These are phyloP conservation scores for Meandrina meandrites DNA, from an alignment of 92 coral and sea anemone genomes.

Conservation along the genomic window DNA sequence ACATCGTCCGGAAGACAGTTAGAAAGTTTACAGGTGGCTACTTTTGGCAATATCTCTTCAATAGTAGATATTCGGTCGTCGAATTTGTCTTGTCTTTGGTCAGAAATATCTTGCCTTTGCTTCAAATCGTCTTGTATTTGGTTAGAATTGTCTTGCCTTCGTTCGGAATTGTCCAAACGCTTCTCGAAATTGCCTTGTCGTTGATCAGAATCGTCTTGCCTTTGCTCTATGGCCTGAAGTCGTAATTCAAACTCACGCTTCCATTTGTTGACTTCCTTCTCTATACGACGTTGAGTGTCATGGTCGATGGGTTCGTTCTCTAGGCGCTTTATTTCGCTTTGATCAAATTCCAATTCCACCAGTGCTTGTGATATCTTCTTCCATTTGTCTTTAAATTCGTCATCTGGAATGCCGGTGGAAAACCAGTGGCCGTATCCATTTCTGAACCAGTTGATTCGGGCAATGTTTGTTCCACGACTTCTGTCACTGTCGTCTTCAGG, in stretches of 20 bases:
- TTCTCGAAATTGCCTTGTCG: too few species aligned
- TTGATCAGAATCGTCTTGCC: too few species aligned
- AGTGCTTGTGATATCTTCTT: constrained; percentile 28
- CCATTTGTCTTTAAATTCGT: constrained; percentile 42
- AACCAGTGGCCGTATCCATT: constrained; percentile 47
- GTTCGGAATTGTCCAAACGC: too few species aligned
- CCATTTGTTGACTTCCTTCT: not conserved
- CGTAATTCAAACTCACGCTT: not conserved
- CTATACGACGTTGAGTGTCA: not conserved
- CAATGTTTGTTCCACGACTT: constrained; percentile 44
- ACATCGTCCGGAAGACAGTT: constrained; percentile 30
- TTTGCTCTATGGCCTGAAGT: not conserved
- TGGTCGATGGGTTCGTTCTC: constrained; percentile 42
- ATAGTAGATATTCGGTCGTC: too few species aligned
- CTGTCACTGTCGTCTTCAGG: constrained; percentile 53
- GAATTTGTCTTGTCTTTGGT: too few species aligned
- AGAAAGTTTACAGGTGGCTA: too few species aligned
- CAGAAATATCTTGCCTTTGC: too few species aligned
- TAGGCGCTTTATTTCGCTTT: constrained; percentile 34
- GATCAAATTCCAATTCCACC: constrained; percentile 29
- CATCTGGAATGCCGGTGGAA: constrained; percentile 24
- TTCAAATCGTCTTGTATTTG: too few species aligned
- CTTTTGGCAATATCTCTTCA: too few species aligned
- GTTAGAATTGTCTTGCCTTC: too few species aligned
- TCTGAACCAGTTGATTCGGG: constrained; percentile 50